These are phyloP conservation scores for Armadillidium nasatum DNA, from an alignment of 1,140 invertebrate species.

Conservation along the genomic window DNA sequence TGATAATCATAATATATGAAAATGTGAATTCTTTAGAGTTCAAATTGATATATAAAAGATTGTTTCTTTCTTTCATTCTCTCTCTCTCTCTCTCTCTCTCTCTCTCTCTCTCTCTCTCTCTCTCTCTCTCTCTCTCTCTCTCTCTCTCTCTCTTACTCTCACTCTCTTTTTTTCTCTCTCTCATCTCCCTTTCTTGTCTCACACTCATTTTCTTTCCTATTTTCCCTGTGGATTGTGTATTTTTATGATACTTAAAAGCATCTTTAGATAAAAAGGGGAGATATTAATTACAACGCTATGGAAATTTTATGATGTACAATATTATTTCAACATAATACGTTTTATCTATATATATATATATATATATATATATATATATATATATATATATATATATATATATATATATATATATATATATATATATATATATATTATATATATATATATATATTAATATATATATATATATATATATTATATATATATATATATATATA, in stretches of 20 bases:
- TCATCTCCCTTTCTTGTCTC: background rate
- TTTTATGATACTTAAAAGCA: no score
- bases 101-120: no score
- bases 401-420: slow-evolving; percentile 11
- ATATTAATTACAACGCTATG: no score
- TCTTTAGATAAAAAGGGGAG: no score
- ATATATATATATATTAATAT: no score
- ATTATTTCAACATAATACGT: background rate
- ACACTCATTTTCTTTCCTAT: no score
- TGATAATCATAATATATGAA: slow-evolving; percentile 12
- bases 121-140: no score
- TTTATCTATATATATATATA: background rate
- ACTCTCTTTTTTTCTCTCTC: background rate
- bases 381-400: slow-evolving; percentile 15
- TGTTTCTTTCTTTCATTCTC: background rate
- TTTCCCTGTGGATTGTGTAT: no score
- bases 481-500: no score
- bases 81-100: slow-evolving; percentile 10
- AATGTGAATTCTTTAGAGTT: background rate
- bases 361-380: slow-evolving; percentile 14
- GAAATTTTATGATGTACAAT: background rate
- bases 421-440: no score
- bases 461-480: no score
- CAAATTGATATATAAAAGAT: slow-evolving; percentile 11
- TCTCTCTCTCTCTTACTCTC: background rate